These are phyloP conservation scores for Pseudeuparius sepicola DNA, from an alignment of 2,888 invertebrate species.

Conservation along the genomic window DNA sequence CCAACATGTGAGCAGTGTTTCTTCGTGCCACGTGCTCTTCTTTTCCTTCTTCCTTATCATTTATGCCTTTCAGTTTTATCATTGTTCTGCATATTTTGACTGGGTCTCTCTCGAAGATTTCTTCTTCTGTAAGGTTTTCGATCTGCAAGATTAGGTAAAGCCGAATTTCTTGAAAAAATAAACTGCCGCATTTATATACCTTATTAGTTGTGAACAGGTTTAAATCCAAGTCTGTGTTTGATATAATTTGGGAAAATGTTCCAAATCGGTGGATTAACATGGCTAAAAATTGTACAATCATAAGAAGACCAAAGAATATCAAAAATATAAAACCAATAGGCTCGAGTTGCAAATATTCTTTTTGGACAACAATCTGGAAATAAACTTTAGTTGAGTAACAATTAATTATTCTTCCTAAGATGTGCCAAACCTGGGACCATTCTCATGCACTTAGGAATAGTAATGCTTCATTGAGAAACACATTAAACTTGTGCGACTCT, in stretches of 20 bases:
- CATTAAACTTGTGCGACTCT: no score
- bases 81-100: conserved; percentile 81
- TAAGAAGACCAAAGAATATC: conserved; percentile 57
- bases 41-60: conserved; percentile 62
- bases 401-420: no score
- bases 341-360: conserved; percentile 55
- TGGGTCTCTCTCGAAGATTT: conserved; percentile 76
- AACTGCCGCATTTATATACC: background rate
- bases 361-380: conserved; percentile 43
- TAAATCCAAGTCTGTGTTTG: conserved; percentile 48
- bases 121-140: conserved; percentile 74
- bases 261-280: conserved; percentile 70
- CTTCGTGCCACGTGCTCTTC: conserved; percentile 71
- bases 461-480: no score
- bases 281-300: conserved; percentile 61
- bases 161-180: no score
- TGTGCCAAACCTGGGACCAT: no score
- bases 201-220: conserved; percentile 21
- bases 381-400: no score
- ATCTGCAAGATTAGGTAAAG: no score
- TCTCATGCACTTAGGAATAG: no score
- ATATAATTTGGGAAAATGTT: conserved; percentile 63
- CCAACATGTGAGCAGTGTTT: conserved; percentile 79
- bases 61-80: conserved; percentile 70
- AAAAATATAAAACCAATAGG: conserved; percentile 69